phyloP scores from a whole-genome alignment of 1,140 invertebrate species.

The Ceratosolen fusciceps region DNA sequence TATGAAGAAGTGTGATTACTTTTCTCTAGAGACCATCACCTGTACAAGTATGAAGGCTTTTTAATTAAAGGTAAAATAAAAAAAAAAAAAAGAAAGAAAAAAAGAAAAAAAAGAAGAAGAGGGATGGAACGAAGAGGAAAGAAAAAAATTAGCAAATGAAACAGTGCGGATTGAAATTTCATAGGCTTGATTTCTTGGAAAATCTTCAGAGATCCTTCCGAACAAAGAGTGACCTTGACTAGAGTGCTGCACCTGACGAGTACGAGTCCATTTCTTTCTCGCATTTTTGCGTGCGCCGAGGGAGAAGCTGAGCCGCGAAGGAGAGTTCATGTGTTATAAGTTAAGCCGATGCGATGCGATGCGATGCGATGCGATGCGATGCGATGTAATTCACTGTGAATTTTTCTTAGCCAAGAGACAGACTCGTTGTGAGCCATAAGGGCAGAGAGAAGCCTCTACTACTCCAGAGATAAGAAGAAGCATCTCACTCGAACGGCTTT shows the following conservation, averaged over 20 bases:
- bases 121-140: not conserved
- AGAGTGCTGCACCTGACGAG: not conserved
- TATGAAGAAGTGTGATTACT: conserved; percentile 1
- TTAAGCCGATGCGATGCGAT: not conserved
- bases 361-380: not conserved
- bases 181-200: conserved; percentile 33
- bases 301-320: not conserved
- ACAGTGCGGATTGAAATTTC: not conserved
- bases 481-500: not conserved
- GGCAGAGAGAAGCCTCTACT: not conserved
- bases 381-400: not conserved
- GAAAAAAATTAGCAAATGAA: not conserved
- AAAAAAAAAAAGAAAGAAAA: not conserved
- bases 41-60: not conserved
- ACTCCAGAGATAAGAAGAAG: not conserved
- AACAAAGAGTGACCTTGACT: conserved; percentile 35
- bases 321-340: conserved; percentile 15
- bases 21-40: not conserved
- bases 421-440: not conserved
- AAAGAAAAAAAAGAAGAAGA: not conserved
- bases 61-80: not conserved
- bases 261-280: conserved; percentile 27
- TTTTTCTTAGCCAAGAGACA: not conserved
- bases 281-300: conserved; percentile 11
- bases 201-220: not conserved